Conservation (phyloP, 2,888 invertebrate genomes). For the Drosophila koepferae region DNA sequence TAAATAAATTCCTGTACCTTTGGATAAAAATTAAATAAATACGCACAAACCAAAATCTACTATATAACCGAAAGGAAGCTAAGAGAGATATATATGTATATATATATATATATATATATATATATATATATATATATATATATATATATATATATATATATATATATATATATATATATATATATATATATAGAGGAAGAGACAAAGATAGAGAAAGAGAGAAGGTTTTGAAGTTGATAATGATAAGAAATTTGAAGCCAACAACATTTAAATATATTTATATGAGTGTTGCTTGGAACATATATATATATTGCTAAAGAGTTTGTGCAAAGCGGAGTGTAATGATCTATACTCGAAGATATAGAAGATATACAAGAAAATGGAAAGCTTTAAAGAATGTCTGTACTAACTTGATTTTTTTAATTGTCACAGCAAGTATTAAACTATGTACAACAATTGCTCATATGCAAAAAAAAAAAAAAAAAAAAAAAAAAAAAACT, state of each 20-base stretch:
- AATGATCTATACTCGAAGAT: conserved; percentile 2
- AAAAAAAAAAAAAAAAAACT: background rate
- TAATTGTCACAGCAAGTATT: conserved; percentile 65
- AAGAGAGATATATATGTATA: no score
- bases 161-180: no score
- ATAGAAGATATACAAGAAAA: conserved; percentile 21
- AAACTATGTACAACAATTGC: conserved; percentile 54
- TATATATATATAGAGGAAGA: no score
- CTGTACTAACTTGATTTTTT: conserved; percentile 61
- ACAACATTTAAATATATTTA: conserved; percentile 33
- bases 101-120: no score
- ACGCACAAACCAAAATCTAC: conserved; percentile 69
- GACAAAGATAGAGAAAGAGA: background rate
- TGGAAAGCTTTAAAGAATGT: conserved; percentile 71
- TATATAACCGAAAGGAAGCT: conserved; percentile 50
- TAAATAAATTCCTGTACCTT: conserved; percentile 54
- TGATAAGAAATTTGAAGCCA: conserved; percentile 24
- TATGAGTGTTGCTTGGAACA: conserved; percentile 35
- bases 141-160: no score
- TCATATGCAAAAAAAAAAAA: conserved; percentile 42
- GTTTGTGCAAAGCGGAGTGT: conserved; percentile 23
- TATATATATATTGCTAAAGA: conserved; percentile 24
- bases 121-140: no score
- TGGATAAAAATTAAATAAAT: conserved; percentile 62
- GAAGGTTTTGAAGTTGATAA: conserved; percentile 1